A percentile compares a stretch with the other conserved stretches of the same genome.
Evolutionary conservation across 2,888 invertebrate genomes (phyloP).

Genomic region (Acleris laterana): DNA sequence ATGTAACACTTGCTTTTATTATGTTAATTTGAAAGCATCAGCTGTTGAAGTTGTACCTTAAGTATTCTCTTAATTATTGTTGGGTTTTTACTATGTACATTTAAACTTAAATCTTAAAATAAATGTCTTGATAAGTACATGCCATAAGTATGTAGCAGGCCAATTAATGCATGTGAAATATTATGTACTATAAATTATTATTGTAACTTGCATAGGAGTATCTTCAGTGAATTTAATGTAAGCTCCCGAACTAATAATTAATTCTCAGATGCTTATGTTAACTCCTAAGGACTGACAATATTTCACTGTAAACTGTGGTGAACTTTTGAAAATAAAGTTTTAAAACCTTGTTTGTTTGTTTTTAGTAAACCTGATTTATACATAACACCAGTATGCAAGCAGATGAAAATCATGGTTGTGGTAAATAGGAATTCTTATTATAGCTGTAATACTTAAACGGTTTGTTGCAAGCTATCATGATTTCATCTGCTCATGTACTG

Average conservation of each 20-base stretch:
- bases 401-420: too few relatives aligned
- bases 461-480: too few relatives aligned
- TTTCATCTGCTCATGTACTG: too few relatives aligned
- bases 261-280: constrained; percentile 45
- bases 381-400: too few relatives aligned
- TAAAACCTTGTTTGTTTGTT: constrained; percentile 10
- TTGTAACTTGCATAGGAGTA: constrained; percentile 39
- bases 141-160: constrained; percentile 34
- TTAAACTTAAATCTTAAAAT: constrained; percentile 18
- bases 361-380: too few relatives aligned
- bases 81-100: constrained; percentile 31
- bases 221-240: constrained; percentile 32
- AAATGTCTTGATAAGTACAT: constrained; percentile 32
- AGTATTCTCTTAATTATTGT: constrained; percentile 43
- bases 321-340: constrained; percentile 63
- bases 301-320: constrained; percentile 72
- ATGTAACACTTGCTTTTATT: constrained; percentile 49
- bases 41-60: constrained; percentile 40
- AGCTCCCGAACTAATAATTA: constrained; percentile 29
- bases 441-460: too few relatives aligned
- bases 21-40: constrained; percentile 48
- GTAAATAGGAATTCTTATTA: too few relatives aligned
- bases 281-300: constrained; percentile 69
- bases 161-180: constrained; percentile 32
- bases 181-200: constrained; percentile 46